Evolutionary conservation across 2,888 invertebrate species (phyloP), one percentile per base, ranked within the genome.

Genomic region (Agrochola litura): DNA sequence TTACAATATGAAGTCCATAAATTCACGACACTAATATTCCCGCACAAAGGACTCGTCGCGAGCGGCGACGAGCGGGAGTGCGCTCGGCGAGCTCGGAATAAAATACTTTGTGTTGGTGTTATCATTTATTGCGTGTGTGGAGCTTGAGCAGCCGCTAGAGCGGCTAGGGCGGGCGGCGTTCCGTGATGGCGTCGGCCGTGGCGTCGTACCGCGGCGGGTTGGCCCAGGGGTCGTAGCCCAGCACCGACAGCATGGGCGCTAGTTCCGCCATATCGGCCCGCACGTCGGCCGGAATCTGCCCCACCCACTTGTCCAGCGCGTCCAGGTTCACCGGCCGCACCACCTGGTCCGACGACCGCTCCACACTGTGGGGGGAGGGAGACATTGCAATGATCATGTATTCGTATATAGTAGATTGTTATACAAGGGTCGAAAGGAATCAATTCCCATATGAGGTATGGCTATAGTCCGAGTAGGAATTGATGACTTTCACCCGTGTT

Each of bases 241-340:
- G 97, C 90, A 98, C 98, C 63, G 98, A 98, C 88, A 99, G 97
- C 99, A 99, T 99, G 81, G 99, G 99, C 85, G 99, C 99, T 90
- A 99, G 97, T 90, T 98, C 98, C 25, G 98, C 98, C 99, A 99
- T 99, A 94, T 99, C 99, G 83, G 97, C 97, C 84, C 99, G 98
- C 81, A 99, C 99, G 96, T 99, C 99, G 43, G 98, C 97, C 91
- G 99, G 99, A 92, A 99, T 97, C 93, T 98, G 97, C 77, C 98
- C 99, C 87, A 98, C 99, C 99, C 99, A 99, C 96, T 99, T 99
- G 90, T 98, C 97, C 85, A 99, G 97, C 68, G 99, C 99, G 95
- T 99, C 99, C 92, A 99, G 97, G 97, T 99, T 99, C 81, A 99
- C 98, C 22, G 99, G 99, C 92, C 99, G 99, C 94, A 99, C 99